Evolutionary conservation across 2,888 invertebrate species (phyloP).

Genomic region (Noctuana brunneofusca): DNA sequence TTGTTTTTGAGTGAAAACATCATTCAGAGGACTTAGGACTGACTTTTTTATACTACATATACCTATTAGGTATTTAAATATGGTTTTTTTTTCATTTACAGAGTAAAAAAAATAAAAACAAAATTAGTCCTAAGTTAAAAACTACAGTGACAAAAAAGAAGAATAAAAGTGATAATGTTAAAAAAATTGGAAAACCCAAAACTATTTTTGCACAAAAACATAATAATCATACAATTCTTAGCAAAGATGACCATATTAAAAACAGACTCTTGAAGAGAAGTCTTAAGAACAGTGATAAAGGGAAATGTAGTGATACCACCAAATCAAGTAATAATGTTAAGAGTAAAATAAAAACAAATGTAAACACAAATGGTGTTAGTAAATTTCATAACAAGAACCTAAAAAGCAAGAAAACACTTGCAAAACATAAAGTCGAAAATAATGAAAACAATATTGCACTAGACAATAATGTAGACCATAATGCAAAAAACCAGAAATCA

Average conservation of each 20-base stretch:
- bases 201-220: conserved; percentile 5
- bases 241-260: conserved; percentile 23
- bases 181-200: conserved; percentile 6
- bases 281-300: conserved; percentile 23
- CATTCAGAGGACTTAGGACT: no score
- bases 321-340: neutral
- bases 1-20: no score
- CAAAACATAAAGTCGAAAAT: neutral
- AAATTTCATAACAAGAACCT: conserved; percentile 4
- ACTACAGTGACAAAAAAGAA: conserved; percentile 2
- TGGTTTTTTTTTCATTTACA: conserved; percentile 13
- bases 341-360: neutral
- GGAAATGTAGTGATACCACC: neutral
- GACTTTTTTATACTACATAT: neutral
- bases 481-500: neutral
- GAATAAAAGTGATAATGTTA: conserved; percentile 6
- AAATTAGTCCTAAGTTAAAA: conserved; percentile 9
- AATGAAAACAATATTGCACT: neutral
- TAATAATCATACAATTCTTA: conserved; percentile 1
- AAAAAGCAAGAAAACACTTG: neutral
- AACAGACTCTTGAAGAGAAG: conserved; percentile 37
- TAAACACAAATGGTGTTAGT: neutral
- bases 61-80: neutral
- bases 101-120: conserved; percentile 35
- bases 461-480: neutral